Evolutionary conservation across 2,888 invertebrate genomes (phyloP), one percentile per base, ranked within the genome.

Genomic region (Epirrhoe alternata): DNA sequence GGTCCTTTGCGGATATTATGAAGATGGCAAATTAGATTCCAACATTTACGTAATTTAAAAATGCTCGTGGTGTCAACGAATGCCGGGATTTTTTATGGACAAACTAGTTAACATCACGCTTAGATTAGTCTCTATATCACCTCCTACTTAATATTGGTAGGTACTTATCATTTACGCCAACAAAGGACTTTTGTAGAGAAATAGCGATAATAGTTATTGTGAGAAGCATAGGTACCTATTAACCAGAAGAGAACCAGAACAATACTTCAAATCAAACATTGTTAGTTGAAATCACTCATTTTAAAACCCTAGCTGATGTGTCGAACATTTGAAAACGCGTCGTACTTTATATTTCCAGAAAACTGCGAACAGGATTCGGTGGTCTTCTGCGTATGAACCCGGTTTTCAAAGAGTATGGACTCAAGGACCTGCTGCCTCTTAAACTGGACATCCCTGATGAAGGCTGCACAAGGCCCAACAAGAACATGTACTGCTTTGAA

Each of bases 401-500:
- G 12, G 97, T 97, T 0, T 98, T 98, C 88, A 94, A 96, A 70
- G 97, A 97, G 79, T 97, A 97, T 75, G 97, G 97, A 0, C 93
- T 98, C 0, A 98, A 97, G 84, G 98, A 98, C 82, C 91, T 98
- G 71, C 88, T 98, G 50, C 98, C 98, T 0, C 90, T 98, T 57
- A 98, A 98, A 86, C 92, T 97, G 58, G 97, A 98, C 80, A 96
- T 97, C 75, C 98, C 98, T 14, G 98, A 98, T 83, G 98, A 98
- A 92, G 98, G 98, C 42, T 98, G 98, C 87, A 97, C 97, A 1
- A 94, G 98, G 64, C 97, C 97, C 0, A 97, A 98, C 86, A 95
- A 96, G 81, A 97, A 97, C 72, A 97, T 98, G 96, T 98, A 96
- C 86, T 98, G 98, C 84, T 98, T 98, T 81, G 98, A 98, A 94